A percentile compares a stretch with the other conserved stretches of the same genome.
Conservation (phyloP, 2,797 vertebrate genomes). For the Picus viridis region DNA sequence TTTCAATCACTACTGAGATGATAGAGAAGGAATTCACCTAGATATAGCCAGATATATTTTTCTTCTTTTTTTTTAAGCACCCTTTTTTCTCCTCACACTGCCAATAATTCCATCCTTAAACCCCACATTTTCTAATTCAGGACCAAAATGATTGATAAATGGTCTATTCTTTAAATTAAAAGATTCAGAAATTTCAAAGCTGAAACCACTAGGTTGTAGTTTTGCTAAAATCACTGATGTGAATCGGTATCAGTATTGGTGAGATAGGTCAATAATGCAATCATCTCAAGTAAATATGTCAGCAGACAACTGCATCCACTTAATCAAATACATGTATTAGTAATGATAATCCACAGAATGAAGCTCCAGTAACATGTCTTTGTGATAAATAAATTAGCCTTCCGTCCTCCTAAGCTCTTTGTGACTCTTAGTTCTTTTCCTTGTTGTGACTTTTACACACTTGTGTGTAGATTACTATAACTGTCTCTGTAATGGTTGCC, state of each 20-base stretch:
- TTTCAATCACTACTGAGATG: neutral
- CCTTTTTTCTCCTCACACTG: neutral
- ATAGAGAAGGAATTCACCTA: neutral
- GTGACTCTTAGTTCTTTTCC: neutral
- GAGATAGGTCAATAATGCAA: neutral
- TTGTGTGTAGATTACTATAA: neutral
- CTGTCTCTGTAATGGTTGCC: neutral
- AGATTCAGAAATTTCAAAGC: neutral
- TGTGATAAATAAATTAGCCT: constrained; percentile 19
- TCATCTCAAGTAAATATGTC: neutral
- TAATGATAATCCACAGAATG: constrained; percentile 12
- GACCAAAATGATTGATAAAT: neutral
- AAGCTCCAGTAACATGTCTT: neutral
- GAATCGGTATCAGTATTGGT: neutral
- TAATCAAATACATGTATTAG: constrained; percentile 11
- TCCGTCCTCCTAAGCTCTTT: neutral
- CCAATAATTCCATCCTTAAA: neutral
- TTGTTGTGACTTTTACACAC: neutral
- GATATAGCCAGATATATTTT: neutral
- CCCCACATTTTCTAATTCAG: neutral
- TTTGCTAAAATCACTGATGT: neutral
- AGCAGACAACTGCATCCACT: constrained; percentile 7
- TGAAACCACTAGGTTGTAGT: neutral
- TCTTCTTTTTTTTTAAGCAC: neutral
- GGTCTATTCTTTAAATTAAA: neutral